Percentiles rank a stretch among this genome's conserved stretches.
phyloP scores from a whole-genome alignment of 2,888 invertebrate species.

The Orgyia antiqua region DNA sequence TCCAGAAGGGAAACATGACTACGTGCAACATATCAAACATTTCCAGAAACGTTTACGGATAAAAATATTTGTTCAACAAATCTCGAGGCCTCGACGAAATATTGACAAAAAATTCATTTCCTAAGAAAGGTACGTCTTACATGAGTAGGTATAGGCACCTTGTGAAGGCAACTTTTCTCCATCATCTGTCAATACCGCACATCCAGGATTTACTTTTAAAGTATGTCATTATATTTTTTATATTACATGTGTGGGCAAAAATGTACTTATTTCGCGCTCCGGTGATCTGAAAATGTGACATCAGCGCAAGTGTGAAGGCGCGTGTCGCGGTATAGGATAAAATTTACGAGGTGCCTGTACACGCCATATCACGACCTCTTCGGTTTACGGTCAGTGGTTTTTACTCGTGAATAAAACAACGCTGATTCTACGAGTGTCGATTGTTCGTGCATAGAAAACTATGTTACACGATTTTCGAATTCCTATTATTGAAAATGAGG shows the following conservation, averaged over 20 bases:
- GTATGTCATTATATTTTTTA: slow-evolving; percentile 71
- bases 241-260: slow-evolving; percentile 70
- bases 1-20: slow-evolving; percentile 15
- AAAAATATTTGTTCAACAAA: slow-evolving; percentile 30
- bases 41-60: slow-evolving; percentile 26
- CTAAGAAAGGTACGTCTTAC: slow-evolving; percentile 13
- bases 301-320: slow-evolving; percentile 64
- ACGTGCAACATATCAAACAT: slow-evolving; percentile 23
- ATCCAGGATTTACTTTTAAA: slow-evolving; percentile 63
- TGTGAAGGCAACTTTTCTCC: slow-evolving; percentile 22
- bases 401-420: slow-evolving; percentile 52
- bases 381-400: slow-evolving; percentile 63
- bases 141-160: slow-evolving; percentile 5
- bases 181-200: slow-evolving; percentile 50
- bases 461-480: not conserved
- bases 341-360: slow-evolving; percentile 56
- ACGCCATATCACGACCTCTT: slow-evolving; percentile 64
- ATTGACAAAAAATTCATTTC: slow-evolving; percentile 28
- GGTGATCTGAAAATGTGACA: slow-evolving; percentile 75
- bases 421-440: slow-evolving; percentile 16
- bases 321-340: slow-evolving; percentile 28
- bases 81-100: slow-evolving; percentile 21
- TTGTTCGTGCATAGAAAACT: slow-evolving; percentile 6
- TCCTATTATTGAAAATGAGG: no score
- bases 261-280: slow-evolving; percentile 78